Conservation (phyloP, 2,113 vertebrate species). For the Pseudorhombus dupliciocellatus region DNA sequence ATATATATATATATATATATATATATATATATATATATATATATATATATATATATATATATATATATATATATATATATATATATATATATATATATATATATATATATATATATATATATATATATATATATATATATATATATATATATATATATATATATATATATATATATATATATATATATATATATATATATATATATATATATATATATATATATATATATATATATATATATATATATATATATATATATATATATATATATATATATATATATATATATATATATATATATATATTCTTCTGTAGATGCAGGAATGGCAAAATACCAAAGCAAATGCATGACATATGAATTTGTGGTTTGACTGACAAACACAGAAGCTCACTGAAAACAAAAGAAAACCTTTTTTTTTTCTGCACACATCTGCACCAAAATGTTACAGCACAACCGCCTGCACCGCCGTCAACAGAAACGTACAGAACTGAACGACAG, state of each 20-base stretch:
- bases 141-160: slow-evolving; percentile 54
- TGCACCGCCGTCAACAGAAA: slow-evolving; percentile 76
- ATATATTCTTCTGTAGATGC: slow-evolving; percentile 51
- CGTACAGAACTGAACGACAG: slow-evolving; percentile 51
- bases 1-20: slow-evolving; percentile 54
- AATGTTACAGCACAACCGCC: slow-evolving; percentile 85
- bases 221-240: slow-evolving; percentile 54
- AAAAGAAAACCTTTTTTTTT: slow-evolving; percentile 82
- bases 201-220: slow-evolving; percentile 54
- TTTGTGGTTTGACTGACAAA: slow-evolving; percentile 77
- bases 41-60: slow-evolving; percentile 54
- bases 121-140: slow-evolving; percentile 54
- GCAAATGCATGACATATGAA: slow-evolving; percentile 47
- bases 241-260: slow-evolving; percentile 54
- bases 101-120: slow-evolving; percentile 54
- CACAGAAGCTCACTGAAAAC: slow-evolving; percentile 82
- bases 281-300: slow-evolving; percentile 54
- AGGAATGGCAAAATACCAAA: slow-evolving; percentile 62
- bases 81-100: slow-evolving; percentile 54
- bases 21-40: slow-evolving; percentile 54
- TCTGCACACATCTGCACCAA: slow-evolving; percentile 87
- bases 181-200: slow-evolving; percentile 54
- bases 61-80: slow-evolving; percentile 54
- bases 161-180: slow-evolving; percentile 54
- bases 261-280: slow-evolving; percentile 54